A percentile compares a stretch with the other conserved stretches of the same genome.
Conservation (phyloP, 2,797 vertebrate species). For the Babyrousa celebensis region DNA sequence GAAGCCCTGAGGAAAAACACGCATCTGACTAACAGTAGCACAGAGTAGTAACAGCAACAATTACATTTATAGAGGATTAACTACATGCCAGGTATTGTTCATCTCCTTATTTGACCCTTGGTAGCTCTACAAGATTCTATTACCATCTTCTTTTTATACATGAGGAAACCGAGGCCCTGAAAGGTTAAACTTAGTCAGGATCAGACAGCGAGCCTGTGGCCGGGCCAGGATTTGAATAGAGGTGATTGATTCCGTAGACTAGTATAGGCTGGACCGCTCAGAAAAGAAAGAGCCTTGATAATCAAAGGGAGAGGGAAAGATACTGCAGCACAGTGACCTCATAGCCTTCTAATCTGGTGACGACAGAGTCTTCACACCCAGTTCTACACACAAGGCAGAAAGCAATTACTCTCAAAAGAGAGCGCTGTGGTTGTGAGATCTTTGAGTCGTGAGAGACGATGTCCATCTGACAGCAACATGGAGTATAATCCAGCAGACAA, state of each 20-base stretch:
- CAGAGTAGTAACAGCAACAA: background rate
- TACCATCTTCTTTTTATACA: slow-evolving; percentile 48
- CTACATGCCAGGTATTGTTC: background rate
- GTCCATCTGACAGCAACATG: background rate
- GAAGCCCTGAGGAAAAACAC: background rate
- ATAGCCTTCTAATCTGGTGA: background rate
- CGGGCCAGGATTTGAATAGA: background rate
- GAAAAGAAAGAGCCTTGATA: background rate
- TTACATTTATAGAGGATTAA: background rate
- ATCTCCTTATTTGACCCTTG: slow-evolving; percentile 6
- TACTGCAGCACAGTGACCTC: background rate
- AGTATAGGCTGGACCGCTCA: background rate
- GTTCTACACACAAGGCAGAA: background rate
- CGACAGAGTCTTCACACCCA: background rate
- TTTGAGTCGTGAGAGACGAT: background rate
- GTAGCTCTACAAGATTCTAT: background rate
- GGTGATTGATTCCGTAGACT: background rate
- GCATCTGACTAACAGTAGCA: background rate
- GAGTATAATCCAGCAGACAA: background rate
- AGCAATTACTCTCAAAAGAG: background rate
- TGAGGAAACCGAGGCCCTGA: slow-evolving; percentile 41
- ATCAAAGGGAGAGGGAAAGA: background rate
- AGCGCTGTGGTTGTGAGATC: background rate
- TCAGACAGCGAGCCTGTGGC: background rate
- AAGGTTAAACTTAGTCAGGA: background rate